Evolutionary conservation across 2,888 invertebrate genomes (phyloP).

Genomic region (Ernsta delagoae): DNA sequence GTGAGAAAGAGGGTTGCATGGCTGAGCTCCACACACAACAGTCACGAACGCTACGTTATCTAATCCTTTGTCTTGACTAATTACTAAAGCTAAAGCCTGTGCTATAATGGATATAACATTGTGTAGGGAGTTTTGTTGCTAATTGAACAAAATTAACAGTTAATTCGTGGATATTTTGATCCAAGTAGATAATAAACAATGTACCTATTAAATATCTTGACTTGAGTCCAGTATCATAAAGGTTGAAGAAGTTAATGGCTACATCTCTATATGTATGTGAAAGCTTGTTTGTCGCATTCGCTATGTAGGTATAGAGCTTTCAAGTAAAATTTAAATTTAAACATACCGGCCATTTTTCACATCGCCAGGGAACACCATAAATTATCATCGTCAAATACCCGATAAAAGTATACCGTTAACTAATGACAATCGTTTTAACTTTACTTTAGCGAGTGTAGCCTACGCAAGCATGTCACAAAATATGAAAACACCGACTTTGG

Average conservation of each 20-base stretch:
- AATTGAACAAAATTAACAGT: no score
- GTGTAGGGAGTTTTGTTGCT: no score
- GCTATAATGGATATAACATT: no score
- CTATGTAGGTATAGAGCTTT: neutral
- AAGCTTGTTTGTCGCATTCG: no score
- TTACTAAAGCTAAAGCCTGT: neutral
- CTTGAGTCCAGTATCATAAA: no score
- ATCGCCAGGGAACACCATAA: conserved; percentile 4
- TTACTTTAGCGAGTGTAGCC: conserved; percentile 30
- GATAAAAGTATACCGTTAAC: conserved; percentile 58
- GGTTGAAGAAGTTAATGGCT: no score
- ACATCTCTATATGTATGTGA: no score
- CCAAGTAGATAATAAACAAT: no score
- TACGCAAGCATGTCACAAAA: conserved; percentile 46
- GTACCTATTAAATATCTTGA: no score
- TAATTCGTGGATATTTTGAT: no score
- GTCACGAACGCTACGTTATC: conserved; percentile 10
- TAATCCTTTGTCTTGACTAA: conserved; percentile 7
- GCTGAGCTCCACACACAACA: neutral
- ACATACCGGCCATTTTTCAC: neutral
- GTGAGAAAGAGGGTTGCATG: neutral
- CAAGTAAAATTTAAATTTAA: neutral
- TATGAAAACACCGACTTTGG: conserved; percentile 9
- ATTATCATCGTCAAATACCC: conserved; percentile 12
- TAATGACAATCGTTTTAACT: conserved; percentile 41